These are phyloP conservation scores for Nesometra sesokonis DNA, from an alignment of 35 echinoderm and acorn worm genomes.

Conservation along the genomic window DNA sequence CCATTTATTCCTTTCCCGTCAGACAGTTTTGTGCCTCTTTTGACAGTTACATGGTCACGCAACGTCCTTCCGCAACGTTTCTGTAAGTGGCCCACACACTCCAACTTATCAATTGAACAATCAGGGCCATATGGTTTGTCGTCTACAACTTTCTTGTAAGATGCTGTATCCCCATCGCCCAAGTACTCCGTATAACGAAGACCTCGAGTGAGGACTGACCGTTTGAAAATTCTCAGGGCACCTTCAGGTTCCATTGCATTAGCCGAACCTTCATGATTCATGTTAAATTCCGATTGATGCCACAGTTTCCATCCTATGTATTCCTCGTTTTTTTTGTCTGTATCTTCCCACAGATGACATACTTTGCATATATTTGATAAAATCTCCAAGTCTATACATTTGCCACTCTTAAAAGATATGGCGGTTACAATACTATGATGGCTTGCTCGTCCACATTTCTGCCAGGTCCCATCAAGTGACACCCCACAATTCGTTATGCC, in stretches of 20 bases:
- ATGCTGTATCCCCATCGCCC: conserved; percentile 31
- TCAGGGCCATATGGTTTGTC: conserved; percentile 27
- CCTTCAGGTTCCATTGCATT: conserved; percentile 24
- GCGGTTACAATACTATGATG: conserved; percentile 10
- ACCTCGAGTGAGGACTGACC: conserved; percentile 1
- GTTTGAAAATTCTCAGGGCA: conserved; percentile 15
- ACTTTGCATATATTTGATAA: background rate
- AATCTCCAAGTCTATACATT: background rate
- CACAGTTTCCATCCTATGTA: background rate
- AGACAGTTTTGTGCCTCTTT: too few relatives aligned
- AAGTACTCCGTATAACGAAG: conserved; percentile 16
- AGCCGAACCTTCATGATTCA: conserved; percentile 35
- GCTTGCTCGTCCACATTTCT: background rate
- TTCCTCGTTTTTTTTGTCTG: background rate
- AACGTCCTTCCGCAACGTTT: conserved; percentile 43
- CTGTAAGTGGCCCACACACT: conserved; percentile 8
- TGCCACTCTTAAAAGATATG: background rate
- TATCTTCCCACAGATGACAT: background rate
- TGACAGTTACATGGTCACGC: too few relatives aligned
- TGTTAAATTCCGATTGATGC: background rate
- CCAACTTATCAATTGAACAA: conserved; percentile 2
- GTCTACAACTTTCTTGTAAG: conserved; percentile 9
- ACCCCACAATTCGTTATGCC: too few relatives aligned
- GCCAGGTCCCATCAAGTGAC: conserved; percentile 20
- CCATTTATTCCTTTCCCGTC: too few relatives aligned